phyloP scores from a whole-genome alignment of 2,113 vertebrate species.

The Pygoscelis antarcticus region DNA sequence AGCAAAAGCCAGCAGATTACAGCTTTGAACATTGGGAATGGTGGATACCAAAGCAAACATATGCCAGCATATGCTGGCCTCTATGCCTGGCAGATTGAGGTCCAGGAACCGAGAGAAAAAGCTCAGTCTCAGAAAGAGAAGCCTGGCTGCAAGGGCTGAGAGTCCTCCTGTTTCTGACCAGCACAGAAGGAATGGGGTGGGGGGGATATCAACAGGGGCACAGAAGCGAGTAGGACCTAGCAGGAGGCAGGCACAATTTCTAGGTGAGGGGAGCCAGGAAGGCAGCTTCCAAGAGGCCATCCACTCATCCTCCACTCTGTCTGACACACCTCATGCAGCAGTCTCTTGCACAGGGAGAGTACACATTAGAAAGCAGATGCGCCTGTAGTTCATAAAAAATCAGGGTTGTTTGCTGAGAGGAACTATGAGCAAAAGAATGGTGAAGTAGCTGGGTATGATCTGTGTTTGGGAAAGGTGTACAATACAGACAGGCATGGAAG shows the following conservation, averaged over 20 bases:
- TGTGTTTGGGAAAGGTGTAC: neutral
- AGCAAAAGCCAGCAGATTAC: neutral
- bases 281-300: neutral
- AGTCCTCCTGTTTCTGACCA: neutral
- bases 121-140: neutral
- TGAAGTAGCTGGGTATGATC: neutral
- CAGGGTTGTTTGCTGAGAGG: neutral
- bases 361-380: neutral
- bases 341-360: neutral
- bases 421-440: neutral
- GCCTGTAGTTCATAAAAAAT: neutral
- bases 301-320: neutral
- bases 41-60: neutral
- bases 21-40: neutral
- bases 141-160: neutral
- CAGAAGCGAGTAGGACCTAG: neutral
- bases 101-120: neutral
- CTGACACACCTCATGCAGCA: neutral
- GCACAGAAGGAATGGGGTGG: neutral
- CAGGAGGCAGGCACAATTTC: neutral
- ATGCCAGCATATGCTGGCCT: too few species aligned
- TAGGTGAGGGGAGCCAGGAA: neutral
- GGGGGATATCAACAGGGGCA: neutral
- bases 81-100: neutral
- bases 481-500: neutral